Percentiles rank a stretch among this genome's conserved stretches.
Conservation (phyloP, 2,797 vertebrate species). For the Alfaro cultratus region DNA sequence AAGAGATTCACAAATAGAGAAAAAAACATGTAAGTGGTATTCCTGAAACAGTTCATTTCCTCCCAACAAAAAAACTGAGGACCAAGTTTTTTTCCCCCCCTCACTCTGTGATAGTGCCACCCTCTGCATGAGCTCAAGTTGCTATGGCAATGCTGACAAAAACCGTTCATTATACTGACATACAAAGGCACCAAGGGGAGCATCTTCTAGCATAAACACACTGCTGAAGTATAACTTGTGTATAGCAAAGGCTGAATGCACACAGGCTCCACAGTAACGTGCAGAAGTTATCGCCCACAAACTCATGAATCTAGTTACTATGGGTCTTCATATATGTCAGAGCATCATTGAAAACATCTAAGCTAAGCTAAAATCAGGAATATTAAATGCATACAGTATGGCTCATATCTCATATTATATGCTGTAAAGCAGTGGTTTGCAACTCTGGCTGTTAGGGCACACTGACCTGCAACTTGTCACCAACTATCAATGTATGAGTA, state of each 20-base stretch:
- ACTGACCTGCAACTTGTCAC: neutral
- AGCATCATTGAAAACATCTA: neutral
- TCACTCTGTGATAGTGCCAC: constrained; percentile 11
- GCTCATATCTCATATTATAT: neutral
- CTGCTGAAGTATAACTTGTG: constrained; percentile 9
- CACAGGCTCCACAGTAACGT: neutral
- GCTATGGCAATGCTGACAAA: constrained; percentile 42
- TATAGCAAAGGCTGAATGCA: neutral
- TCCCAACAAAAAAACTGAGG: constrained; percentile 7
- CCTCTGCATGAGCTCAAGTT: constrained; percentile 25
- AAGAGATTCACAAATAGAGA: neutral
- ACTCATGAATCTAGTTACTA: neutral
- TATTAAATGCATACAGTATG: neutral
- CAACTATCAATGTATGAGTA: neutral
- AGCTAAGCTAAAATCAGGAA: neutral
- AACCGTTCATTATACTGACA: constrained; percentile 23
- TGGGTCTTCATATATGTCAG: neutral
- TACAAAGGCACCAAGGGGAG: constrained; percentile 12
- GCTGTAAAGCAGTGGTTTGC: neutral
- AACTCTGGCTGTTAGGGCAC: neutral
- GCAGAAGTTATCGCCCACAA: neutral
- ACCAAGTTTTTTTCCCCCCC: neutral
- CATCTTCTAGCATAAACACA: constrained; percentile 7
- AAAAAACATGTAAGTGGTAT: neutral
- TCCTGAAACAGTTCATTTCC: constrained; percentile 2